Evolutionary conservation across 2,113 vertebrate species (phyloP).

Genomic region (Syngnathus typhle): DNA sequence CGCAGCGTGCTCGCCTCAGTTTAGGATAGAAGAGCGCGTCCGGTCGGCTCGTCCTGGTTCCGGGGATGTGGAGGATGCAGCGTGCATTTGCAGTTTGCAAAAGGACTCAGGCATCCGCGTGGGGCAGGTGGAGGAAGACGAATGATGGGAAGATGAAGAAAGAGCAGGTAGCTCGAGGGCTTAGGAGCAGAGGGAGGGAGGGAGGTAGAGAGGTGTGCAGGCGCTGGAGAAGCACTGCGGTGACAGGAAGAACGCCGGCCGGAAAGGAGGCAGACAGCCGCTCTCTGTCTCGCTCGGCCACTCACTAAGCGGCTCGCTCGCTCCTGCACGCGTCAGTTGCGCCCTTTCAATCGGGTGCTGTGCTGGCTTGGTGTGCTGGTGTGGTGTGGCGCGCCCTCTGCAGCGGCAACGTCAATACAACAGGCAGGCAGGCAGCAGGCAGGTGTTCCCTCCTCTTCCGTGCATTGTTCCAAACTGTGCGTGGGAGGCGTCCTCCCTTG

Average conservation of each 20-base stretch:
- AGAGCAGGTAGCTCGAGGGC: constrained; percentile 19
- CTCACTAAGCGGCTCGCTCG: constrained; percentile 14
- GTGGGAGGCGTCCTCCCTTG: neutral
- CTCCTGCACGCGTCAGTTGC: constrained; percentile 13
- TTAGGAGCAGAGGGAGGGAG: neutral
- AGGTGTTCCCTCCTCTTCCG: no score
- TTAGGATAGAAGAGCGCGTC: constrained; percentile 41
- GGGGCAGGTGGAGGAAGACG: constrained; percentile 19
- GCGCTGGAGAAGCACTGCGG: constrained; percentile 50
- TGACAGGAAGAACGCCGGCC: constrained; percentile 29
- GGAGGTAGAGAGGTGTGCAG: neutral
- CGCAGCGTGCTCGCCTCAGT: constrained; percentile 55
- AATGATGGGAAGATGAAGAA: constrained; percentile 8
- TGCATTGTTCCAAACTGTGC: neutral
- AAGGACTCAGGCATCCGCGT: constrained; percentile 47
- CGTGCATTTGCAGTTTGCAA: constrained; percentile 57
- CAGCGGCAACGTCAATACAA: constrained; percentile 4
- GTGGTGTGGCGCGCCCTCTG: constrained; percentile 51
- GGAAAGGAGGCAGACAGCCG: constrained; percentile 51
- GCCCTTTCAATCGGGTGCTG: constrained; percentile 3
- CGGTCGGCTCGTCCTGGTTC: constrained; percentile 57
- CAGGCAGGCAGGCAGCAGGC: neutral
- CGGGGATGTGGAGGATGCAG: constrained; percentile 51
- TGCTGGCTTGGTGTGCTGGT: no score
- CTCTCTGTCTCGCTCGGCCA: constrained; percentile 25